Conservation (phyloP, 1,140 invertebrate species). For the Leptopilina clavipes region DNA sequence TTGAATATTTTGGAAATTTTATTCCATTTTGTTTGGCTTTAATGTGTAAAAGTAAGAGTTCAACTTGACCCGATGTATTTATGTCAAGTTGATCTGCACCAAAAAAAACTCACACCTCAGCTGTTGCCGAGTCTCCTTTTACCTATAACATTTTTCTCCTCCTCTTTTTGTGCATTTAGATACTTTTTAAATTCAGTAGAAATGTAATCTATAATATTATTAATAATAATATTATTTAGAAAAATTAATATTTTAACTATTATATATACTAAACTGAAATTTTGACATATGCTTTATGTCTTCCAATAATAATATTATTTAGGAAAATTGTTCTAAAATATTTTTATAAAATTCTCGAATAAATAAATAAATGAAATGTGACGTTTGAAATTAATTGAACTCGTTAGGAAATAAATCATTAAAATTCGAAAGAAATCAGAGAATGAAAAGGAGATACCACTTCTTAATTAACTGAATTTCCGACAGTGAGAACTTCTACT, state of each 20-base stretch:
- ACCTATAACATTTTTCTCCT: neutral
- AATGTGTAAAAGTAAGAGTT: neutral
- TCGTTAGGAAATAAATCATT: neutral
- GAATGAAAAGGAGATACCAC: slow-evolving; percentile 24
- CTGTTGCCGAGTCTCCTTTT: neutral
- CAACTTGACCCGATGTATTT: neutral
- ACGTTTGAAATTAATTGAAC: neutral
- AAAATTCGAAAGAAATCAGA: neutral
- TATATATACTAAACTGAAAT: too few species aligned
- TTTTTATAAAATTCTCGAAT: too few species aligned
- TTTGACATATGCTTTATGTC: too few species aligned
- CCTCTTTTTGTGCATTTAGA: neutral
- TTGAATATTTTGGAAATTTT: neutral
- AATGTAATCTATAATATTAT: too few species aligned
- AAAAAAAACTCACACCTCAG: neutral
- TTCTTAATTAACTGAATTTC: slow-evolving; percentile 29
- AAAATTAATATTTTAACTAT: too few species aligned
- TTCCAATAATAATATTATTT: too few species aligned
- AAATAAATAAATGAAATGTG: neutral
- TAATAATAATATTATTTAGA: too few species aligned
- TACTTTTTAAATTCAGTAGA: too few species aligned
- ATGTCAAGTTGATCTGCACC: slow-evolving; percentile 10
- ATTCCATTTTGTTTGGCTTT: neutral
- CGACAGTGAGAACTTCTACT: neutral
- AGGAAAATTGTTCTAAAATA: too few species aligned